Evolutionary conservation across 2,888 invertebrate genomes (phyloP).

Genomic region (Nysson spinosus): DNA sequence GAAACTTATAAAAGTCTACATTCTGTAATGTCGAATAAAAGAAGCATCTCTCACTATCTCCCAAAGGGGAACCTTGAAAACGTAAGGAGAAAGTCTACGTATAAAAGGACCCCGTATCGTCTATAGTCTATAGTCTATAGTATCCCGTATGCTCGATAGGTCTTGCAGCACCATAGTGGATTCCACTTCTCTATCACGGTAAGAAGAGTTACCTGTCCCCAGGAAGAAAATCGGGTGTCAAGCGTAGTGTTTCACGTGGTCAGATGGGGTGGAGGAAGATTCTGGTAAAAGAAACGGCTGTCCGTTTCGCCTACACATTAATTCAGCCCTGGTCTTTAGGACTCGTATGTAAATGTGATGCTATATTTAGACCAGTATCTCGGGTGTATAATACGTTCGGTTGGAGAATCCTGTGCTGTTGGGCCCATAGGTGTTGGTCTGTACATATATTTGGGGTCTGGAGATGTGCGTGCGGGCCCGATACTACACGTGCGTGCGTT

Average conservation of each 20-base stretch:
- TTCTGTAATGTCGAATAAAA: no score
- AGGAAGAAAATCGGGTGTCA: constrained; percentile 35
- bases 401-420: constrained; percentile 58
- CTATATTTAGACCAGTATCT: constrained; percentile 76
- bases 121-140: neutral
- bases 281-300: constrained; percentile 27
- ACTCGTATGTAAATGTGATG: constrained; percentile 76
- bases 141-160: neutral
- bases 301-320: constrained; percentile 73
- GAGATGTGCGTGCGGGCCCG: constrained; percentile 22
- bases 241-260: neutral
- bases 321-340: constrained; percentile 75
- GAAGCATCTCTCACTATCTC: no score
- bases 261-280: neutral
- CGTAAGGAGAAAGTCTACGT: no score
- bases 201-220: constrained; percentile 44
- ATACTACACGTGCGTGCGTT: constrained; percentile 64
- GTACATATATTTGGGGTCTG: constrained; percentile 23
- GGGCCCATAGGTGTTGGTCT: constrained; percentile 38
- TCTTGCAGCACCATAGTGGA: neutral
- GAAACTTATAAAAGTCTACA: no score
- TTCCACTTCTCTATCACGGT: neutral
- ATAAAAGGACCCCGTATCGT: no score
- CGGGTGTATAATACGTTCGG: constrained; percentile 68
- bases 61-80: no score